Evolutionary conservation across 2,113 vertebrate species (phyloP), one percentile per base, ranked within the genome.

Genomic region (Promerops cafer): DNA sequence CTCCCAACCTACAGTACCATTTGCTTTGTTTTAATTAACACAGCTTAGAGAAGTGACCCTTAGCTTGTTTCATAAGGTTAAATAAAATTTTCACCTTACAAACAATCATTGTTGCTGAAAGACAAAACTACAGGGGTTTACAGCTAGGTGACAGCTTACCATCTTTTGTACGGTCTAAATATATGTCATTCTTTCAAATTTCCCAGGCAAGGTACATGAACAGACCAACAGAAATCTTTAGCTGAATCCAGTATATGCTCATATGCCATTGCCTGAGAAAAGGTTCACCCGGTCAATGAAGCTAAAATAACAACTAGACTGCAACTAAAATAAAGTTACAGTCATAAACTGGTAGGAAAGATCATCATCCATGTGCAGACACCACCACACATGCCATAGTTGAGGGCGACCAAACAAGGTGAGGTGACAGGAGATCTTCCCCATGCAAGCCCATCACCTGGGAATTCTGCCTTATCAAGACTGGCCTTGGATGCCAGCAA

Each of bases 361-460:
- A 82, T 8, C 39, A 60, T 28, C 60, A 83, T 11, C 35, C 33
- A 13, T n/a, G 17, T 49, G 45, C 26, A 64, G 11, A 30, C 39
- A 84, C 6, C 30, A 50, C 6, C 27, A 54, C 2, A 71, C 2
- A 7, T 16, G 31, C 26, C 60, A 66, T 1, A 75, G 31, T 0
- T 70, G 30, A 74, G 39, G 60, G 31, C 8, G 31, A 47, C 10
- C 18, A 35, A 24, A 45, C 23, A 47, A 26, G 4, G 11, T 8
- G 20, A 65, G 9, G 14, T 50, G 33, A 68, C 23, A 64, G 52
- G 60, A 71, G 7, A 35, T 47, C 18, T 24, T 47, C 14, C 27
- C 70, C 45, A 37, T 8, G 22, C 28, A 65, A 78, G 22, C 7
- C 87, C 17, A 60, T 28, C n/a, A 33, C 15, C 30, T 31, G 45